Base-by-base conservation (phyloP, 2,113 vertebrate genomes). In the Pteronura brasiliensis region DNA sequence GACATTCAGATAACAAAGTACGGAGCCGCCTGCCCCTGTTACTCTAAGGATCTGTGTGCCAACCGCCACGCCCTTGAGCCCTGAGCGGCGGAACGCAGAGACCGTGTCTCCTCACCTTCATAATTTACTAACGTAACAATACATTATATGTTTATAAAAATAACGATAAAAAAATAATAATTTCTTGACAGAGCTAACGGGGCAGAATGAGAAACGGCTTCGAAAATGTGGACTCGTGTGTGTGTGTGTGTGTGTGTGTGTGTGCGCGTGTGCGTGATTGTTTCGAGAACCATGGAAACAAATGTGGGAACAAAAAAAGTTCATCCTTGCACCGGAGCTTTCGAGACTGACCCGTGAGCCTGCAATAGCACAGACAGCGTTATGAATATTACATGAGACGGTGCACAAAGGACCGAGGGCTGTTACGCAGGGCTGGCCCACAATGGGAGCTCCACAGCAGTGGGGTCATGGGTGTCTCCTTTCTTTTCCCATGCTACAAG, bases 241-340 rank as follows among this genome's bases (percentile, higher is more conserved):
- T 71, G 42, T 0, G 0, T 42, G 3, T 15, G 7, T 11, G 3
- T 17, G 7, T 25, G 3, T 10, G 6, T 42, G 0, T 44, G 3
- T 7, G 3, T 5, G 42, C 6, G 4, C 4, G n/a, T 25, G 8
- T 49, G 0, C 44, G 3, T 11, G 4, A 63, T 34, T 36, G 7
- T 71, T 55, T 13, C 55, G 67, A 87, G 69, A 44, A 14, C 15
- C 42, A 7, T 8, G 23, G 69, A 92, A 79, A 80, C 13, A 18
- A 36, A 47, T 55, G n/a, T 31, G 36, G 57, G 57, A 83, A 83
- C 14, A 17, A 12, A 36, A 42, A 39, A 57, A 23, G 18, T 12
- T 87, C 18, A 49, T 59, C 23, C 34, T 15, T n/a, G 44, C 17
- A 9, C 21, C 29, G 4, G 39, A n/a, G 9, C 4, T 57, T 84